Evolutionary conservation across 2,113 vertebrate genomes (phyloP).

Genomic region (Phylloscopus whistleri): DNA sequence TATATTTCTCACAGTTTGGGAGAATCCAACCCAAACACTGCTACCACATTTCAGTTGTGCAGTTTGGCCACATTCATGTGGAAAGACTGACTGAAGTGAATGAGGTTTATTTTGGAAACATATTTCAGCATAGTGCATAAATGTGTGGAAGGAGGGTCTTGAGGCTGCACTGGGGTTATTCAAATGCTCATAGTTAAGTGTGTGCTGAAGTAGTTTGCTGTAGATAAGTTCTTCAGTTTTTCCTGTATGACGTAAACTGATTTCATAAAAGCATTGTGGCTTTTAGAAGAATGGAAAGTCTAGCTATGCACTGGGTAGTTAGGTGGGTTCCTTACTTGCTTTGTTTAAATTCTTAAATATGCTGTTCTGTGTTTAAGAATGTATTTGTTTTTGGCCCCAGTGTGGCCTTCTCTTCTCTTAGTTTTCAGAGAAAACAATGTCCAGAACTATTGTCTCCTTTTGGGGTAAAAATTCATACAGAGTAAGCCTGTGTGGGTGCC

Average conservation of each 20-base stretch:
- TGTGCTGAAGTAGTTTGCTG: not conserved
- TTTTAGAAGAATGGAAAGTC: not conserved
- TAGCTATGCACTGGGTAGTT: not conserved
- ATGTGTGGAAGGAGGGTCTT: not conserved
- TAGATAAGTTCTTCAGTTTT: not conserved
- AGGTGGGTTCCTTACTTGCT: not conserved
- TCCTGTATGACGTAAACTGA: not conserved
- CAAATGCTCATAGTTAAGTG: not conserved
- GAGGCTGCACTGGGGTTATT: not conserved
- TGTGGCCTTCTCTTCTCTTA: not conserved
- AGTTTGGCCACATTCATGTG: not conserved
- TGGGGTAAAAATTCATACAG: not conserved
- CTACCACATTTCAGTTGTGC: not conserved
- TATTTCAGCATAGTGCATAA: not conserved
- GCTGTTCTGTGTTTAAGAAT: not conserved
- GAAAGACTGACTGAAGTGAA: not conserved
- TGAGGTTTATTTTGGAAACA: not conserved
- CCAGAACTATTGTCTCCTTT: not conserved
- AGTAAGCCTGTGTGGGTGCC: not conserved
- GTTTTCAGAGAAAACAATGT: not conserved
- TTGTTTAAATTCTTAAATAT: not conserved
- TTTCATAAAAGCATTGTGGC: not conserved
- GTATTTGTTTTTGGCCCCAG: not conserved
- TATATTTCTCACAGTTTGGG: not conserved
- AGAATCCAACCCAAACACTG: not conserved